Evolutionary conservation across 2,888 invertebrate genomes (phyloP).

Genomic region (Leucania comma): DNA sequence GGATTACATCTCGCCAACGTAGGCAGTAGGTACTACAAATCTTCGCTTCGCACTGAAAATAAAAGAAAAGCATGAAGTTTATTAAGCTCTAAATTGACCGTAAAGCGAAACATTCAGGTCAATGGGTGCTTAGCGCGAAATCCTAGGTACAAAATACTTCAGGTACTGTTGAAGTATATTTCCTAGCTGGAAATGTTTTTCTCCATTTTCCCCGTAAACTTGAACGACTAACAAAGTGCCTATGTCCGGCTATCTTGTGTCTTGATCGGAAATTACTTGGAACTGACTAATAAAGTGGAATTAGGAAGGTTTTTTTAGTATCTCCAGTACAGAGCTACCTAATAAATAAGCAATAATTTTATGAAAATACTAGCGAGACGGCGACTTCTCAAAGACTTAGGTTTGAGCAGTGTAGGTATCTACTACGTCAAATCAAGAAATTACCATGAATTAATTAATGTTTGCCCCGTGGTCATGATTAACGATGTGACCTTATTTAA

Average conservation of each 20-base stretch:
- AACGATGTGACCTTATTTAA: too few relatives aligned
- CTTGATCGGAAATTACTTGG: constrained; percentile 16
- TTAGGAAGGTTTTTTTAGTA: constrained; percentile 4
- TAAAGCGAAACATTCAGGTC: constrained; percentile 50
- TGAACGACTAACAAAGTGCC: constrained; percentile 1
- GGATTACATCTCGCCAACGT: constrained; percentile 11
- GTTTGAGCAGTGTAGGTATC: too few relatives aligned
- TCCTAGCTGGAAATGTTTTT: constrained; percentile 20
- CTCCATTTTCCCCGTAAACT: constrained; percentile 5
- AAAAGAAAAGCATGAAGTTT: constrained; percentile 43
- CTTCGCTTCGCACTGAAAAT: constrained; percentile 20
- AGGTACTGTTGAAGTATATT: constrained; percentile 12
- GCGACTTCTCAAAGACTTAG: too few relatives aligned
- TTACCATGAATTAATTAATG: too few relatives aligned
- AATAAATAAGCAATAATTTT: background rate
- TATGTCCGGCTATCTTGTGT: constrained; percentile 13
- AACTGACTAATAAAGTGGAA: constrained; percentile 3
- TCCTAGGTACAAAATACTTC: constrained; percentile 36
- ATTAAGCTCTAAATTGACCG: constrained; percentile 48
- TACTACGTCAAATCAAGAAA: too few relatives aligned
- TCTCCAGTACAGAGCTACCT: background rate
- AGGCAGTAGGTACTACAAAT: constrained; percentile 17
- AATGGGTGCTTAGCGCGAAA: constrained; percentile 41
- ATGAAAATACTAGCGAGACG: background rate
- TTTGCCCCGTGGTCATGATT: too few relatives aligned